Evolutionary conservation across 2,797 vertebrate genomes (phyloP).

Genomic region (Sebastes alutus): DNA sequence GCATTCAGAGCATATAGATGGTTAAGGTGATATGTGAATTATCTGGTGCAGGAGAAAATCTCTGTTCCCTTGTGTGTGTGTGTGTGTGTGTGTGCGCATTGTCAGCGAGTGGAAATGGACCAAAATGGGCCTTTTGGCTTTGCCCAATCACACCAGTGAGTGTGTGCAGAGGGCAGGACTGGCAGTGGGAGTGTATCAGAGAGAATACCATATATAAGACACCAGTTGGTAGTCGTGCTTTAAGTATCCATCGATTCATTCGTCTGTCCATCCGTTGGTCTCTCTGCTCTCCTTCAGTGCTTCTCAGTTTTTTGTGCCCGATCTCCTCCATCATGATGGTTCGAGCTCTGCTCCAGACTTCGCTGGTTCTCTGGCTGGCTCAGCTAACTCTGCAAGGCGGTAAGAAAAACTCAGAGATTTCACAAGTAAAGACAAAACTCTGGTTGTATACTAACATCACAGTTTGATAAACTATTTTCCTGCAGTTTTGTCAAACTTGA

Average conservation of each 20-base stretch:
- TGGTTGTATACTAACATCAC: neutral
- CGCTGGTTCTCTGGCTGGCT: conserved; percentile 81
- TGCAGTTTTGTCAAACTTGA: neutral
- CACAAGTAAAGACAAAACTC: neutral
- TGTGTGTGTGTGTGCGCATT: neutral
- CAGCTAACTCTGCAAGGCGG: conserved; percentile 83
- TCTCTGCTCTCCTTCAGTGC: conserved; percentile 21
- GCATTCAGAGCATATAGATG: neutral
- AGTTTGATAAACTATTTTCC: neutral
- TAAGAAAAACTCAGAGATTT: conserved; percentile 61
- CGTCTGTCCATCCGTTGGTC: conserved; percentile 16
- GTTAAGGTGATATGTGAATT: neutral
- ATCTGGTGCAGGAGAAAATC: neutral
- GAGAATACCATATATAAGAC: conserved; percentile 72
- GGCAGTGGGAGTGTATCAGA: conserved; percentile 58
- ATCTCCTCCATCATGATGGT: conserved; percentile 76
- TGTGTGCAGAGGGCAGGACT: conserved; percentile 65
- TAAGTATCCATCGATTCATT: neutral
- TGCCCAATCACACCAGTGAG: conserved; percentile 13
- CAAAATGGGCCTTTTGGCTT: conserved; percentile 4
- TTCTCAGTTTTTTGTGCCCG: neutral
- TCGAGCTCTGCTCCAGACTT: conserved; percentile 76
- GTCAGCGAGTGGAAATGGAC: conserved; percentile 19
- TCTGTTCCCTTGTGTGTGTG: neutral
- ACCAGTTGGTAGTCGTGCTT: neutral